phyloP scores from a whole-genome alignment of 2,797 vertebrate species.

The Gorsachius magnificus region DNA sequence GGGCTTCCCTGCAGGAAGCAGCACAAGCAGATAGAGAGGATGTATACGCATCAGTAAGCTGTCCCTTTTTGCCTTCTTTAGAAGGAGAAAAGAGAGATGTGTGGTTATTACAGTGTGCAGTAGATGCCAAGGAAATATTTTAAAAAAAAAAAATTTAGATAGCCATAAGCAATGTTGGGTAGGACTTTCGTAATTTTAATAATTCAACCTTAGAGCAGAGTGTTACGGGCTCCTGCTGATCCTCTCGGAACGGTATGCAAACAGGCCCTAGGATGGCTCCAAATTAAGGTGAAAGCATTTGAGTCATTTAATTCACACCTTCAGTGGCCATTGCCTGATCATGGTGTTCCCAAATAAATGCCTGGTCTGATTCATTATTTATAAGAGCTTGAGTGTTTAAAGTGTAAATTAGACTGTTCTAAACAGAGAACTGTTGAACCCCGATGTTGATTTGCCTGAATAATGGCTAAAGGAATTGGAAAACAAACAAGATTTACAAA shows the following conservation, averaged over 20 bases:
- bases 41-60: neutral
- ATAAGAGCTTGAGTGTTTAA: neutral
- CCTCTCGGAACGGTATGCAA: neutral
- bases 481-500: neutral
- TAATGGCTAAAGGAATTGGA: neutral
- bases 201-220: neutral
- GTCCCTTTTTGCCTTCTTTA: neutral
- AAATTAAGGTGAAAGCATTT: slow-evolving; percentile 5
- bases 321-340: neutral
- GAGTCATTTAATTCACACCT: neutral
- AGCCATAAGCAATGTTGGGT: neutral
- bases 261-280: neutral
- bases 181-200: neutral
- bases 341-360: accelerated
- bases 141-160: neutral
- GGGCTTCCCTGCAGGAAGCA: neutral
- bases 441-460: neutral
- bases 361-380: neutral
- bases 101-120: neutral
- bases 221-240: neutral
- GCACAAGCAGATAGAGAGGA: accelerated
- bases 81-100: neutral
- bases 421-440: neutral
- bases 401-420: neutral
- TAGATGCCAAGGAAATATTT: neutral